phyloP scores from a whole-genome alignment of 2,797 vertebrate species.

The Scomberomorus guttatus region DNA sequence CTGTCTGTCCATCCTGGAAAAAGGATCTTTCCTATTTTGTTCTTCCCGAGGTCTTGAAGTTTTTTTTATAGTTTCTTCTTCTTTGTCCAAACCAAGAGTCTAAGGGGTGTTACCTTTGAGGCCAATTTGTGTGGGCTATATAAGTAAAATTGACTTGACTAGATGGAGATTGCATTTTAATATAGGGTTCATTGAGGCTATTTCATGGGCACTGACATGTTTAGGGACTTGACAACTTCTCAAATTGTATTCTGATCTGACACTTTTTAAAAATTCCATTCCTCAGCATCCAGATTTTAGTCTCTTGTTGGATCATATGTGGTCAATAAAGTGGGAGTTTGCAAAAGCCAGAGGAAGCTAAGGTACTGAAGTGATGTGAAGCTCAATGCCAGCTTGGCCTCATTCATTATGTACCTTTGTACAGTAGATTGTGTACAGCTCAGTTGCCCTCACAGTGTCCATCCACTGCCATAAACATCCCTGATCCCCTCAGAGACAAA shows the following conservation, averaged over 20 bases:
- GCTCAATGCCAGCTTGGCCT: constrained; percentile 6
- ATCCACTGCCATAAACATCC: constrained; percentile 63
- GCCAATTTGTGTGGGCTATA: neutral
- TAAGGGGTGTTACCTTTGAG: neutral
- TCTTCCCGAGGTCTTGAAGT: neutral
- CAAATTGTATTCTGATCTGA: too few relatives aligned
- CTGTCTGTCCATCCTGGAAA: neutral
- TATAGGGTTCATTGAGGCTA: constrained; percentile 28
- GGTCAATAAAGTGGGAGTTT: neutral
- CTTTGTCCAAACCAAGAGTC: neutral
- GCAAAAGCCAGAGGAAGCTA: constrained; percentile 2
- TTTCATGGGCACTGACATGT: constrained; percentile 47
- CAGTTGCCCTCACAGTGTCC: constrained; percentile 29
- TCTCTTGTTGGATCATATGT: neutral
- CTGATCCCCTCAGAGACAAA: constrained; percentile 74
- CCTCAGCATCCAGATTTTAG: neutral
- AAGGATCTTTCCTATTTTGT: neutral
- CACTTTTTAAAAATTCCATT: neutral
- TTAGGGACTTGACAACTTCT: neutral
- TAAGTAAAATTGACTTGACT: neutral
- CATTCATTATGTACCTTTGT: neutral
- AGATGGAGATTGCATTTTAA: constrained; percentile 43
- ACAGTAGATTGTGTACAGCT: constrained; percentile 2
- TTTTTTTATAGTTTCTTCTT: too few relatives aligned
- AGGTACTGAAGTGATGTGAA: constrained; percentile 9